These are phyloP conservation scores for Bombus consobrinus DNA, from an alignment of 1,140 invertebrate species.

Conservation along the genomic window DNA sequence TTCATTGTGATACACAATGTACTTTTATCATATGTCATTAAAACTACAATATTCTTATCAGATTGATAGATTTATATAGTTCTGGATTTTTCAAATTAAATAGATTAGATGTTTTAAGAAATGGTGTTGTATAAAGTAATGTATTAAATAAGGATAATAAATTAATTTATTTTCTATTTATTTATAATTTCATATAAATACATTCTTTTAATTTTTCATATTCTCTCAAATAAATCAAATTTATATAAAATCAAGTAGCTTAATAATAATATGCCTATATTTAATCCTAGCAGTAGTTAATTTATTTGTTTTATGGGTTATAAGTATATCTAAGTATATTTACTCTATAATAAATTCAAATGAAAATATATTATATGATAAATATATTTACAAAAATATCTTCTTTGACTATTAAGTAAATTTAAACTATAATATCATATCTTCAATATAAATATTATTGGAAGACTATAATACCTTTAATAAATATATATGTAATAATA, in stretches of 20 bases:
- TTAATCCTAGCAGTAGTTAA: no score
- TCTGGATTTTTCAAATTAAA: not conserved
- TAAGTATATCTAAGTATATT: not conserved
- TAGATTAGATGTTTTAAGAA: not conserved
- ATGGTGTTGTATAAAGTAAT: no score
- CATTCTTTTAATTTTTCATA: no score
- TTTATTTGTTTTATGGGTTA: not conserved
- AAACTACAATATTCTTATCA: slow-evolving; percentile 8
- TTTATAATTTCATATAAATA: no score
- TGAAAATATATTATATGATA: not conserved
- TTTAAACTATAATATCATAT: no score
- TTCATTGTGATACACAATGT: not conserved
- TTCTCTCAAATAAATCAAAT: no score
- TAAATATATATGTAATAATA: no score
- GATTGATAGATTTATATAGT: not conserved
- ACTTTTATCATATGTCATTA: not conserved
- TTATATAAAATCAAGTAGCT: no score
- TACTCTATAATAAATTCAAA: not conserved
- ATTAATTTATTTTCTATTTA: no score
- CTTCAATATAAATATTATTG: no score
- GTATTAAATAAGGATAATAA: no score
- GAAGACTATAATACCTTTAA: not conserved
- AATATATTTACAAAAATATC: not conserved
- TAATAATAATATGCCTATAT: no score
- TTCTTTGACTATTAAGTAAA: not conserved